Evolutionary conservation across 2,888 invertebrate species (phyloP), one percentile per base, ranked within the genome.

Genomic region (Sinodicranocentrus sp.): DNA sequence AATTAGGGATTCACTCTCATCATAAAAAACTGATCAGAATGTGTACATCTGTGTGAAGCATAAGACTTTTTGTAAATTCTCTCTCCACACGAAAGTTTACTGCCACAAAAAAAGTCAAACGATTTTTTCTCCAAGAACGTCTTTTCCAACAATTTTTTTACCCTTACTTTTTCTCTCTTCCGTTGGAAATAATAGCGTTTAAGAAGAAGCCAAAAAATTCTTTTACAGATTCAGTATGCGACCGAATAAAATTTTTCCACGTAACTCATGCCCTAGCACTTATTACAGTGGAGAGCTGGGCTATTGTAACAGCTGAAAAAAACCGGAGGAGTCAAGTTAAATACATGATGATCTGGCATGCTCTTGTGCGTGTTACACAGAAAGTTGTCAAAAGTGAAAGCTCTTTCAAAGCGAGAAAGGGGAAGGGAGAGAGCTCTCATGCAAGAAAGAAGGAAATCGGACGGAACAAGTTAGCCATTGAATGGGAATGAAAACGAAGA

Each of bases 341-440:
- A 79, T 72, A 72, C 79, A 79, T 79, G 79, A 65, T 65, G 79
- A 79, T 79, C 65, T 59, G 43, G 79, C 79, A 72, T 72, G 72
- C 71, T 54, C 52, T 72, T 79, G 79, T 79, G 79, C 79, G 72
- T 79, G 79, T 65, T 79, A 72, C 63, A 71, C 52, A 39, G 63
- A 71, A 72, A 79, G 79, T 79, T 79, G 79, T 79, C 79, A 79
- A 72, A 79, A 79, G 79, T 79, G 79, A 79, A 79, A 79, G 65
- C 71, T 19, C 63, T 79, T 65, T 63, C 21, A 70, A 79, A 72
- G 65, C 21, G 71, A 77, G 57, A 63, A 61, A 70, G 33, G 65
- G 63, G 15, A 61, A 8, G 65, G 54, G 19, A 57, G 61, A 43
- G 15, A 52, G 78, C 78, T 79, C 72, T 71, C 71, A 63, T 72